Percentiles rank a stretch among this genome's conserved stretches.
Evolutionary conservation across 2,113 vertebrate species (phyloP).

Genomic region (Falcunculus frontatus): DNA sequence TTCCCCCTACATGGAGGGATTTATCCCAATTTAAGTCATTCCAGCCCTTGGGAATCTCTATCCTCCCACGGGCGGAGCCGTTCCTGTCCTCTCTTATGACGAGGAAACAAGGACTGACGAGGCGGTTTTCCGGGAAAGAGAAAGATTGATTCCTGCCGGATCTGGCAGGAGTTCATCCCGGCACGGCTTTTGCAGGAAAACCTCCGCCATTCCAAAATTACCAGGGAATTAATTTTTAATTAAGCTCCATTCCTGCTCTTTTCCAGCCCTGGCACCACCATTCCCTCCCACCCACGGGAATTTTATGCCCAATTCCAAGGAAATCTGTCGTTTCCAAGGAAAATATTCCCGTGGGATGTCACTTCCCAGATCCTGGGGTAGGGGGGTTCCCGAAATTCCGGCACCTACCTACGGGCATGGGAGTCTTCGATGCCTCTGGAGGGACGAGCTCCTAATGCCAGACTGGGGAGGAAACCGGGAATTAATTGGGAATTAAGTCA

Average conservation of each 20-base stretch:
- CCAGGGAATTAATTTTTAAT: not conserved
- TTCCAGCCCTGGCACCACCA: not conserved
- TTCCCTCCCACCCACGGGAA: not conserved
- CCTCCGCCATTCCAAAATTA: not conserved
- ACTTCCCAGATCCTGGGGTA: not conserved
- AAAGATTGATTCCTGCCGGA: not conserved
- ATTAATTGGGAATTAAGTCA: not conserved
- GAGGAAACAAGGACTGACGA: not conserved
- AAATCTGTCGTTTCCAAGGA: not conserved
- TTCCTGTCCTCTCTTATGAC: accelerated
- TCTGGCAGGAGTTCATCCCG: not conserved
- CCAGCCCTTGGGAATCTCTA: not conserved
- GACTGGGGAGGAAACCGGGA: not conserved
- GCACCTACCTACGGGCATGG: not conserved
- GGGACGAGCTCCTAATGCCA: not conserved
- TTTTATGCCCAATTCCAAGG: not conserved
- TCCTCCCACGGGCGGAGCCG: accelerated
- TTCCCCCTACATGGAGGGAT: not conserved
- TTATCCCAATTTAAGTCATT: not conserved
- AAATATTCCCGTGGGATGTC: accelerated
- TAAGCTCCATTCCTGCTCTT: not conserved
- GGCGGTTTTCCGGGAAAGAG: not conserved
- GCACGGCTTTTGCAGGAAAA: not conserved
- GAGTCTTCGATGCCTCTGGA: not conserved
- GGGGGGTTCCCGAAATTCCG: not conserved